Evolutionary conservation across 2,888 invertebrate species (phyloP).

Genomic region (Seira musarum): DNA sequence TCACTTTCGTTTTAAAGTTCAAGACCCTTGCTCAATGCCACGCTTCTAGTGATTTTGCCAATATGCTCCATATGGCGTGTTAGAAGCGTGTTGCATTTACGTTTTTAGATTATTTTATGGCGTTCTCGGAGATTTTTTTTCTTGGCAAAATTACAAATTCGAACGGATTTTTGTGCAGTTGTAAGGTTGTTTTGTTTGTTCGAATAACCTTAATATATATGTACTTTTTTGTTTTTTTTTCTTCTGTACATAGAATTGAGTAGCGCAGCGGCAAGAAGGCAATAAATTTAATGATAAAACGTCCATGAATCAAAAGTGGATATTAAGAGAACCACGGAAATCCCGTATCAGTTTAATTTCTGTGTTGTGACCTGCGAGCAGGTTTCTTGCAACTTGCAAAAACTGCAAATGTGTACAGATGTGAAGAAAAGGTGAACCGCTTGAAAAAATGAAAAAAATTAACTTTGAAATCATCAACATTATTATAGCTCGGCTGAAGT

Average conservation of each 20-base stretch:
- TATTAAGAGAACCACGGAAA: neutral
- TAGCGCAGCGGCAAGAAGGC: neutral
- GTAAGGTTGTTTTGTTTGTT: slow-evolving; percentile 12
- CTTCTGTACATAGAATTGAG: slow-evolving; percentile 24
- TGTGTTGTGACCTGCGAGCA: no score
- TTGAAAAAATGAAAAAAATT: neutral
- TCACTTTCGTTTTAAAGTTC: slow-evolving; percentile 47
- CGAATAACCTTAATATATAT: no score
- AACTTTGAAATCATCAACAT: slow-evolving; percentile 13
- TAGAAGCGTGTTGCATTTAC: slow-evolving; percentile 17
- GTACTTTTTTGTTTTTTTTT: slow-evolving; percentile 25
- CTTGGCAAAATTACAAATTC: slow-evolving; percentile 41
- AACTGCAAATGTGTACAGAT: neutral
- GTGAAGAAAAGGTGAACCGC: neutral
- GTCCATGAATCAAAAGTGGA: neutral
- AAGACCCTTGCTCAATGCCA: slow-evolving; percentile 52
- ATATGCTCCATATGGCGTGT: slow-evolving; percentile 40
- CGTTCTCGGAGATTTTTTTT: slow-evolving; percentile 25
- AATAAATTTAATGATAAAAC: neutral
- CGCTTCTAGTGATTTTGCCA: slow-evolving; percentile 26
- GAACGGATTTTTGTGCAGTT: neutral
- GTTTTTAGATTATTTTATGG: slow-evolving; percentile 1
- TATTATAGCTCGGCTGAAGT: neutral
- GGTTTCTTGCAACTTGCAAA: no score
- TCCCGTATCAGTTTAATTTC: slow-evolving; percentile 20